Percentiles rank a stretch among this genome's conserved stretches.
Conservation (phyloP, 2,113 vertebrate species). For the Zosterops borbonicus region DNA sequence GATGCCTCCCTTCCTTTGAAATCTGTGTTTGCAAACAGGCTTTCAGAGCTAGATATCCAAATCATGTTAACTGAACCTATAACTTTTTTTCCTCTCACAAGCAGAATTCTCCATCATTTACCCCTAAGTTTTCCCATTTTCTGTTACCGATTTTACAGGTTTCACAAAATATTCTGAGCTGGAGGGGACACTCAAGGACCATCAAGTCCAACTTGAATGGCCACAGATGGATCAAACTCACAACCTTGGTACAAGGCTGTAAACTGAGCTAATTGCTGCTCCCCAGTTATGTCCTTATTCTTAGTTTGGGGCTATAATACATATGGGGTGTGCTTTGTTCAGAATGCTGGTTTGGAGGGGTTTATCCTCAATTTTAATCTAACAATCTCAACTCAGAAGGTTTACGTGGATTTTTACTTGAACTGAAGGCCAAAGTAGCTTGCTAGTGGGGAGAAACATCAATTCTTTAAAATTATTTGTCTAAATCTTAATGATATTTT, state of each 20-base stretch:
- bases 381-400: background rate
- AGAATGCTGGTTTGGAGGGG: background rate
- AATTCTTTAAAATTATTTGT: background rate
- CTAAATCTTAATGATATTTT: background rate
- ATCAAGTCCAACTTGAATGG: accelerated
- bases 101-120: background rate
- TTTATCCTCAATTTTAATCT: background rate
- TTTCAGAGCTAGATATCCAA: background rate
- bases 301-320: background rate
- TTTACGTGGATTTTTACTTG: background rate
- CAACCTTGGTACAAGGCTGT: background rate
- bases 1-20: background rate
- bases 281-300: background rate
- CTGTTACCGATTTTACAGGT: background rate
- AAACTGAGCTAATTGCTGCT: background rate
- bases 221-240: accelerated
- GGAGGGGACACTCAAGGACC: background rate
- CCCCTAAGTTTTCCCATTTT: background rate
- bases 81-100: accelerated
- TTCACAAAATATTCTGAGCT: background rate
- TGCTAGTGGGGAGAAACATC: background rate
- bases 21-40: background rate
- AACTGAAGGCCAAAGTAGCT: background rate
- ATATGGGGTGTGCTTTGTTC: background rate
- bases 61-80: background rate